Conservation (phyloP, 2,888 invertebrate species). For the Eustalomyia histrio region DNA sequence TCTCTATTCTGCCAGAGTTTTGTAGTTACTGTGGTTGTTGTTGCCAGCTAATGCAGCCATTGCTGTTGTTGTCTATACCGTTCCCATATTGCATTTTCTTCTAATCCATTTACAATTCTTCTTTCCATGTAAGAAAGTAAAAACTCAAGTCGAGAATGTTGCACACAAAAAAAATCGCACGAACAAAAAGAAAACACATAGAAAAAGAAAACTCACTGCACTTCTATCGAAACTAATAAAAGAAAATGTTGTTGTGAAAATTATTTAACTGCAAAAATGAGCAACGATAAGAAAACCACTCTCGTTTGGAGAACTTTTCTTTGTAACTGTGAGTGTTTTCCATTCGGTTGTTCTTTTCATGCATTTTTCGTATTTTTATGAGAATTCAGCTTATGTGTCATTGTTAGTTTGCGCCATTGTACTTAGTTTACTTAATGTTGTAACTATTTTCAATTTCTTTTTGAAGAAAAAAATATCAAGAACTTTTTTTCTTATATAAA, state of each 20-base stretch:
- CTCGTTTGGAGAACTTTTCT: slow-evolving; percentile 51
- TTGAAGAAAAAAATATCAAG: slow-evolving; percentile 39
- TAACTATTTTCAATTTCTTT: slow-evolving; percentile 63
- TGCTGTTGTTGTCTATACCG: slow-evolving; percentile 45
- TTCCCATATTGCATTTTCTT: slow-evolving; percentile 59
- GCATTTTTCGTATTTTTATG: not conserved
- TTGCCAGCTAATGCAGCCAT: slow-evolving; percentile 35
- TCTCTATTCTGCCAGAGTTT: not conserved
- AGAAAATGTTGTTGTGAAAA: slow-evolving; percentile 51
- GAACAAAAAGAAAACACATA: slow-evolving; percentile 33
- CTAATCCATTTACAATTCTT: slow-evolving; percentile 59
- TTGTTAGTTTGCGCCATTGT: slow-evolving; percentile 42
- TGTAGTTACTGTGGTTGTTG: slow-evolving; percentile 16
- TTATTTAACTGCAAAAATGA: slow-evolving; percentile 41
- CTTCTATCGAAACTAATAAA: slow-evolving; percentile 4
- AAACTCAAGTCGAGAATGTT: slow-evolving; percentile 52
- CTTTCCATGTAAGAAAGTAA: slow-evolving; percentile 61
- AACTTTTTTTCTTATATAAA: slow-evolving; percentile 14
- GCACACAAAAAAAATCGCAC: slow-evolving; percentile 35
- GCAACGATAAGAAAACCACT: slow-evolving; percentile 37
- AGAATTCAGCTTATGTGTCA: slow-evolving; percentile 56
- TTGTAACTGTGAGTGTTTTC: slow-evolving; percentile 12
- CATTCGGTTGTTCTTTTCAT: slow-evolving; percentile 25
- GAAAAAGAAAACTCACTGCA: slow-evolving; percentile 50
- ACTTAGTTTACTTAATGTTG: slow-evolving; percentile 43